Evolutionary conservation across 1,140 invertebrate species (phyloP).

Genomic region (Aplysia californica): DNA sequence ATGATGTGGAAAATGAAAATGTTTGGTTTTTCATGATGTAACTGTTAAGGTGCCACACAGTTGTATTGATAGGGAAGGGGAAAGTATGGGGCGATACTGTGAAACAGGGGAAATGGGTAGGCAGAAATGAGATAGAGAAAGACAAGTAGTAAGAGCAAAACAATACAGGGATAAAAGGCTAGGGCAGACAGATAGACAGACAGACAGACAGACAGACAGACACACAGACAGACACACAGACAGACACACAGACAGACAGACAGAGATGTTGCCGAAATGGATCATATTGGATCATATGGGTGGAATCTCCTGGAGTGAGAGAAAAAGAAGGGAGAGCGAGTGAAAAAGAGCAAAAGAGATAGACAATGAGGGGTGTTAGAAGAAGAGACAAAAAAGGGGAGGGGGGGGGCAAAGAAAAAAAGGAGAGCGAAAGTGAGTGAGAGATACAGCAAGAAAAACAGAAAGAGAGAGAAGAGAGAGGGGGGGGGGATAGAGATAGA

Average conservation of each 20-base stretch:
- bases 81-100: neutral
- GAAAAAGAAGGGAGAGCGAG: neutral
- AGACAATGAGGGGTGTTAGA: neutral
- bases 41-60: too few species aligned
- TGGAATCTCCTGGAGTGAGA: neutral
- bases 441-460: neutral
- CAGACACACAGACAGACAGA: neutral
- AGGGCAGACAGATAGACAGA: neutral
- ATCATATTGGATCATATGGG: neutral
- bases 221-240: neutral
- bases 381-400: neutral
- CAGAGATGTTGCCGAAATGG: neutral
- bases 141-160: neutral
- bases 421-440: neutral
- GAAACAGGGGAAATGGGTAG: neutral
- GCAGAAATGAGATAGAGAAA: neutral
- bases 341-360: neutral
- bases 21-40: too few species aligned
- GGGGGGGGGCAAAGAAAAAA: neutral
- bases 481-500: neutral
- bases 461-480: neutral
- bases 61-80: neutral
- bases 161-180: neutral
- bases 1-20: too few species aligned
- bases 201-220: conserved; percentile 11